Evolutionary conservation across 2,797 vertebrate species (phyloP).

Genomic region (Spinibarbus caldwelli): DNA sequence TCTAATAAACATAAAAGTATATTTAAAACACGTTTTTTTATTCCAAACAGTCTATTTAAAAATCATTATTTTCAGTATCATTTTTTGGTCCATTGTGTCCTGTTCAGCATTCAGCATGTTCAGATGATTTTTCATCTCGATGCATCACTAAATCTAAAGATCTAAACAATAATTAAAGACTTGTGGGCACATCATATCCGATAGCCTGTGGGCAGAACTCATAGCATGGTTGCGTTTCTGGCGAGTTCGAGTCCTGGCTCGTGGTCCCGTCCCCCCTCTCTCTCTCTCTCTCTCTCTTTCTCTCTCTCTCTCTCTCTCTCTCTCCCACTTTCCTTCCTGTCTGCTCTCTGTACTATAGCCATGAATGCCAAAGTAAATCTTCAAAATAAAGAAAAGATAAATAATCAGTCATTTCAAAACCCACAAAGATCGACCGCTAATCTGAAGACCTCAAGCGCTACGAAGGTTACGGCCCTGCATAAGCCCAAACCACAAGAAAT

Average conservation of each 20-base stretch:
- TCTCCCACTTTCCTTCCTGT: background rate
- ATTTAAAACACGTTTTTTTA: no score
- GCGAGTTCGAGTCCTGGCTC: background rate
- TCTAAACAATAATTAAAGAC: background rate
- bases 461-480: background rate
- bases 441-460: background rate
- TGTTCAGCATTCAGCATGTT: background rate
- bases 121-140: background rate
- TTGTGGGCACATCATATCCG: background rate
- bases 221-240: background rate
- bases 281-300: no score
- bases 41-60: no score
- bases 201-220: conserved; percentile 13
- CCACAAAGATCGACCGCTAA: background rate
- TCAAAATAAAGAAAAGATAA: background rate
- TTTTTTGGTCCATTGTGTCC: no score
- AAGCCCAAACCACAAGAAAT: conserved; percentile 9
- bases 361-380: background rate
- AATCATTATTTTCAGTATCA: no score
- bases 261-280: background rate
- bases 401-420: background rate
- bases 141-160: background rate
- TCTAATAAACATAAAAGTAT: no score
- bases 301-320: no score
- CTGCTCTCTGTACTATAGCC: background rate